phyloP scores from a whole-genome alignment of 2,113 vertebrate species.

The Rhinopomastus cyanomelas region DNA sequence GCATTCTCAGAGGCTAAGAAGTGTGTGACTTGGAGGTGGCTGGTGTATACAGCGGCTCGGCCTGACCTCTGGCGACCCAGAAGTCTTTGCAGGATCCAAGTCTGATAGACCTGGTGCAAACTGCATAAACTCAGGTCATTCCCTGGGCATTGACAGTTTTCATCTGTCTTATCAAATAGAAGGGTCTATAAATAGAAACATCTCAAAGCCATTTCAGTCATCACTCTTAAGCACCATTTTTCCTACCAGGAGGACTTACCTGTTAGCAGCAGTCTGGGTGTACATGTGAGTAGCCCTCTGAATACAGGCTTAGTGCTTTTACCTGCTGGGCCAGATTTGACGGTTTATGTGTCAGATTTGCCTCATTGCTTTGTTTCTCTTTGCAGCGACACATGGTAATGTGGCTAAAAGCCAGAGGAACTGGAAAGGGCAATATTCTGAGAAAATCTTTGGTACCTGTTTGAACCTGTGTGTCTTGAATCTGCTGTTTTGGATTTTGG shows the following conservation, averaged over 20 bases:
- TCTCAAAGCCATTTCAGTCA: background rate
- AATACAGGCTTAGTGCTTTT: background rate
- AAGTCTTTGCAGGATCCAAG: background rate
- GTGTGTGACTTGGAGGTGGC: accelerated
- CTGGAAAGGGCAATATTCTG: background rate
- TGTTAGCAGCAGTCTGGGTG: background rate
- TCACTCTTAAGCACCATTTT: background rate
- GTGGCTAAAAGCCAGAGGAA: background rate
- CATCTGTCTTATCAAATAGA: background rate
- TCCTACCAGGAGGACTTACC: background rate
- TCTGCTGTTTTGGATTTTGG: background rate
- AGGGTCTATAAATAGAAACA: background rate
- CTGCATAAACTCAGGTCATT: background rate
- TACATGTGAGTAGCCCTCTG: background rate
- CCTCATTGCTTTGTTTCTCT: background rate
- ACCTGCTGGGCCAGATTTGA: background rate
- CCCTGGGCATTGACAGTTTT: background rate
- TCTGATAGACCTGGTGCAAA: background rate
- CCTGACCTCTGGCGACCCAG: background rate
- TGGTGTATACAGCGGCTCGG: background rate
- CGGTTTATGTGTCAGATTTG: background rate
- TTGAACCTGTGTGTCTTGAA: background rate
- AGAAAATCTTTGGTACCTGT: background rate
- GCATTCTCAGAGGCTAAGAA: background rate
- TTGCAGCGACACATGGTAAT: background rate